Percentiles rank a stretch among this genome's conserved stretches.
Conservation (phyloP, 2,888 invertebrate species). For the Mimas tiliae region DNA sequence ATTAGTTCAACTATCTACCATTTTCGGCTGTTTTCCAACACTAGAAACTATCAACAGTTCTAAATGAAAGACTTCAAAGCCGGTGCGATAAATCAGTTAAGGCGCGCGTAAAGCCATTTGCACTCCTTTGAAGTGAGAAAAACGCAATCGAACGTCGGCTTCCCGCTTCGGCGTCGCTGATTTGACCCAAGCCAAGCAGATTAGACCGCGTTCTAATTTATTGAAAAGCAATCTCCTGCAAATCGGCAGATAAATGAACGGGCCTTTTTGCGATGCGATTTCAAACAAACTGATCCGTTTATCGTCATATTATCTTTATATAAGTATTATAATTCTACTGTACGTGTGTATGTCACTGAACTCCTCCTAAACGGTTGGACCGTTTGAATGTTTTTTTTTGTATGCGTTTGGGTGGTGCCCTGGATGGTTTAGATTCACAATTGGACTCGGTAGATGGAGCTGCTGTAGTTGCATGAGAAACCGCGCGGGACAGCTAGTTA, state of each 20-base stretch:
- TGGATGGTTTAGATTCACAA: too few relatives aligned
- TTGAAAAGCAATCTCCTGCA: conserved; percentile 25
- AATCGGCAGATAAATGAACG: conserved; percentile 21
- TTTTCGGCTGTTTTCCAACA: neutral
- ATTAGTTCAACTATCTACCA: neutral
- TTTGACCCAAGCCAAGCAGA: conserved; percentile 13
- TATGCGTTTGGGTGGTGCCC: too few relatives aligned
- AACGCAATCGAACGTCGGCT: conserved; percentile 8
- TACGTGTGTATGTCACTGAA: too few relatives aligned
- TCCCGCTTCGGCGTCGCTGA: neutral
- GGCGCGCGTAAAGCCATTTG: conserved; percentile 14
- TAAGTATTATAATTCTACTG: too few relatives aligned
- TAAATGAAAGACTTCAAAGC: conserved; percentile 8
- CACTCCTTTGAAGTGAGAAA: conserved; percentile 18
- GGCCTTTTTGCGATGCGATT: conserved; percentile 6
- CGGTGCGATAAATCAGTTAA: conserved; percentile 12
- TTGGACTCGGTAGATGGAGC: too few relatives aligned
- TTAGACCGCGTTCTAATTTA: conserved; percentile 23
- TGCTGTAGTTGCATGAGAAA: too few relatives aligned
- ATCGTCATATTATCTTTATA: neutral
- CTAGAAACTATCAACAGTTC: neutral
- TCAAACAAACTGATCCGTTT: neutral
- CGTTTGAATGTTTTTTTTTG: too few relatives aligned
- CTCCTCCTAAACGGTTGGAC: too few relatives aligned
- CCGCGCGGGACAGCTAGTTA: too few relatives aligned